Evolutionary conservation across 2,888 invertebrate genomes (phyloP).

Genomic region (Oscheius sp.): DNA sequence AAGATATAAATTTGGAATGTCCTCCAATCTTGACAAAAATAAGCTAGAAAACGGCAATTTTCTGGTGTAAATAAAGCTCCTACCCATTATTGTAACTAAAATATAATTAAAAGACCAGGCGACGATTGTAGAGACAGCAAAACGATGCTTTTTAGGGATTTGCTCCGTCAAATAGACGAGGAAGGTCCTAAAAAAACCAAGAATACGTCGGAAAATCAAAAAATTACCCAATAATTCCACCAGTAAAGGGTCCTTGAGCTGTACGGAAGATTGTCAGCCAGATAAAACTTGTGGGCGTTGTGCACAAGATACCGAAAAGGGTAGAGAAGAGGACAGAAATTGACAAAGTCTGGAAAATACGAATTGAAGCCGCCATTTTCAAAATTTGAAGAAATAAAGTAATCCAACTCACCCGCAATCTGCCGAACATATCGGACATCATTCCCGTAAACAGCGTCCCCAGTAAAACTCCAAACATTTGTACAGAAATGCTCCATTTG

Average conservation of each 20-base stretch:
- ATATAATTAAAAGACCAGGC: constrained; percentile 70
- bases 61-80: not conserved
- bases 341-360: constrained; percentile 39
- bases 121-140: constrained; percentile 66
- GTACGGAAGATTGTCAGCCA: constrained; percentile 65
- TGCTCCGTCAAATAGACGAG: constrained; percentile 67
- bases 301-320: constrained; percentile 37
- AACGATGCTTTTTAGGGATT: constrained; percentile 66
- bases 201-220: not conserved
- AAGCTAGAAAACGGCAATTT: too few species aligned
- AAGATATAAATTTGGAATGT: constrained; percentile 59
- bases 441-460: constrained; percentile 49
- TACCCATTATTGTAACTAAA: constrained; percentile 48
- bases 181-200: too few species aligned
- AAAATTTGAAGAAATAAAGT: not conserved
- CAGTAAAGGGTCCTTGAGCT: constrained; percentile 67
- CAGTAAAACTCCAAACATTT: constrained; percentile 65
- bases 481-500: constrained; percentile 65
- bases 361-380: too few species aligned
- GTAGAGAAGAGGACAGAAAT: constrained; percentile 46
- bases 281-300: constrained; percentile 1
- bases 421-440: constrained; percentile 48
- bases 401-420: constrained; percentile 41
- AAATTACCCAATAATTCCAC: constrained; percentile 62
- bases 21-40: constrained; percentile 63